Base-by-base conservation (phyloP, 2,797 vertebrate species). In the Muscicapa striata region DNA sequence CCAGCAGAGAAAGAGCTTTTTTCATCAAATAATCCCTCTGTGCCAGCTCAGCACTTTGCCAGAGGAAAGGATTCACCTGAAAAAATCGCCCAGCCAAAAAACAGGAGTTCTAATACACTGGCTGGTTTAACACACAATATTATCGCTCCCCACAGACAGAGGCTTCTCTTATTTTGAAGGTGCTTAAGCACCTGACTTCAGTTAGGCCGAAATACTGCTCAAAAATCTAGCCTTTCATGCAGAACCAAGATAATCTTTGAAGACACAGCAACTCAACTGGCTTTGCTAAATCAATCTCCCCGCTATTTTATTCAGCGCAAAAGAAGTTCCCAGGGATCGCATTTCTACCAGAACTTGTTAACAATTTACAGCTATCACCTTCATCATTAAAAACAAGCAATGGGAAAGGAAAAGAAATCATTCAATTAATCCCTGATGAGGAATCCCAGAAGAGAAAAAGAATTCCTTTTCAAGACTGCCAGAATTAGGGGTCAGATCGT, bases 341-440 rank as follows among this genome's bases (percentile, higher is more conserved):
- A 6, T 90, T 96, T 93, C 83, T 36, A 95, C 85, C 54, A 86
- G 80, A 96, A 92, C 91, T 94, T 94, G 94, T 96, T 96, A 96
- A 88, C 90, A 78, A 94, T 97, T 97, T 94, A 96, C 63, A 95
- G 87, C 89, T 87, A 93, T 94, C 93, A 84, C 80, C 86, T 93
- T 95, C 81, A 95, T 95, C 87, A 66, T 88, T 87, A 73, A 84
- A 91, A 94, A 93, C 54, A 95, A 95, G 91, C 89, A 92, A 80
- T 61, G 69, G 64, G 48, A 69, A 89, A 80, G 77, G 26, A 12
- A 62, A 63, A 52, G 17, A 57, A 61, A 84, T 95, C 51, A 80
- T 96, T 95, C 90, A 79, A 96, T 95, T 94, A 91, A 89, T 91
- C 87, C 82, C 61, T 38, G 74, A 89, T 74, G 66, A 26, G 72